phyloP scores from a whole-genome alignment of 2,113 vertebrate genomes.

The Sturnus vulgaris region DNA sequence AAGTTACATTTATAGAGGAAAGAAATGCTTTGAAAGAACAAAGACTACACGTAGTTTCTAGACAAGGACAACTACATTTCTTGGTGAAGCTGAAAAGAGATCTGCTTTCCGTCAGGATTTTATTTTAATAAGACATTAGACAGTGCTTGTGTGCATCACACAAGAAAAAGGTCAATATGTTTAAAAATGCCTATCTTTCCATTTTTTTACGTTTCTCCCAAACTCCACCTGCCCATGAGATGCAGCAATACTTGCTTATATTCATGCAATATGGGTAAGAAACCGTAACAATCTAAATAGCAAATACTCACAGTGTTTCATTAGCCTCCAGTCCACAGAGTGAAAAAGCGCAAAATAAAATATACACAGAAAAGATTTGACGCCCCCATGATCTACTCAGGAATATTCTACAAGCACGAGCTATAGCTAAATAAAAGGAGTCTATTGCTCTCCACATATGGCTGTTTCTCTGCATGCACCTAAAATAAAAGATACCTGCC shows the following conservation, averaged over 20 bases:
- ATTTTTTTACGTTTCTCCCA: not conserved
- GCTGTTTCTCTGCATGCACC: not conserved
- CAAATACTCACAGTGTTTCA: slow-evolving; percentile 55
- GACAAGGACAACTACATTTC: not conserved
- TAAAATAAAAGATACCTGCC: not conserved
- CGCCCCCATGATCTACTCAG: not conserved
- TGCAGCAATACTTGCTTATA: not conserved
- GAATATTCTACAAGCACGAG: not conserved
- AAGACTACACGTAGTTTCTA: not conserved
- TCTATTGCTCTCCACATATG: not conserved
- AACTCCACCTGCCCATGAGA: not conserved
- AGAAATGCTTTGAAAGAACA: not conserved
- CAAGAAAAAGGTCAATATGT: not conserved
- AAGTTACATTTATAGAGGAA: not conserved
- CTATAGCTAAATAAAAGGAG: not conserved
- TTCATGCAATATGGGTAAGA: not conserved
- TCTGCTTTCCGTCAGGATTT: slow-evolving; percentile 27
- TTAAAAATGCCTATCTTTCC: not conserved
- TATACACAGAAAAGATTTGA: not conserved
- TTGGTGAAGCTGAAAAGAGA: slow-evolving; percentile 8
- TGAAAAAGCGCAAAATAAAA: slow-evolving; percentile 7
- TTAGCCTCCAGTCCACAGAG: not conserved
- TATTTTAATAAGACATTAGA: not conserved
- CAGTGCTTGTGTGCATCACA: not conserved
- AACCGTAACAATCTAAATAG: not conserved